Percentiles rank a stretch among this genome's conserved stretches.
Evolutionary conservation across 1,140 invertebrate genomes (phyloP).

Genomic region (Drosophila lacertosa): DNA sequence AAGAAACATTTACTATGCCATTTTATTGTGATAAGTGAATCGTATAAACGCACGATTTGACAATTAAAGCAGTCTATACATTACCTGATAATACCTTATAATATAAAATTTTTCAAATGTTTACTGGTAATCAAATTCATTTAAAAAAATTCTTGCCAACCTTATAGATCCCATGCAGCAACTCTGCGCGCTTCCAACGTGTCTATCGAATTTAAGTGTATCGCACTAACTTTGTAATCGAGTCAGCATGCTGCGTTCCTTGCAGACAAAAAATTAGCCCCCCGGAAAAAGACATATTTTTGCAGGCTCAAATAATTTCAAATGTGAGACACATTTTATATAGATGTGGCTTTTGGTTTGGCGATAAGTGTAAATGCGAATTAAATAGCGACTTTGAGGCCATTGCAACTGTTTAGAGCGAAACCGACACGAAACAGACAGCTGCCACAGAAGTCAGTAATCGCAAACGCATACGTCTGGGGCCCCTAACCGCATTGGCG

Average conservation of each 20-base stretch:
- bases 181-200: conserved; percentile 4
- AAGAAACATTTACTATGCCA: too few relatives aligned
- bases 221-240: conserved; percentile 26
- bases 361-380: conserved; percentile 19
- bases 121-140: too few relatives aligned
- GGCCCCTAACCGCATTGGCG: conserved; percentile 53
- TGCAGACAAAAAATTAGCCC: conserved; percentile 40
- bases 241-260: conserved; percentile 57
- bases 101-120: too few relatives aligned
- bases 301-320: conserved; percentile 21
- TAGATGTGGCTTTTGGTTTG: conserved; percentile 16
- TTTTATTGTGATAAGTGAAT: too few relatives aligned
- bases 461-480: conserved; percentile 40
- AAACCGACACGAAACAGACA: conserved; percentile 5
- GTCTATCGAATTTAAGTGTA: conserved; percentile 19
- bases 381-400: conserved; percentile 14
- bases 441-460: conserved; percentile 29
- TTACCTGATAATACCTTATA: background rate
- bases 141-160: background rate
- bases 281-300: conserved; percentile 27
- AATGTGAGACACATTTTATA: conserved; percentile 36
- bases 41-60: too few relatives aligned
- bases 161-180: conserved; percentile 17
- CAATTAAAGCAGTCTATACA: background rate
- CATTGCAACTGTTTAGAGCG: background rate